Base-by-base conservation (phyloP, 1,140 invertebrate species). In the Halesus radiatus region DNA sequence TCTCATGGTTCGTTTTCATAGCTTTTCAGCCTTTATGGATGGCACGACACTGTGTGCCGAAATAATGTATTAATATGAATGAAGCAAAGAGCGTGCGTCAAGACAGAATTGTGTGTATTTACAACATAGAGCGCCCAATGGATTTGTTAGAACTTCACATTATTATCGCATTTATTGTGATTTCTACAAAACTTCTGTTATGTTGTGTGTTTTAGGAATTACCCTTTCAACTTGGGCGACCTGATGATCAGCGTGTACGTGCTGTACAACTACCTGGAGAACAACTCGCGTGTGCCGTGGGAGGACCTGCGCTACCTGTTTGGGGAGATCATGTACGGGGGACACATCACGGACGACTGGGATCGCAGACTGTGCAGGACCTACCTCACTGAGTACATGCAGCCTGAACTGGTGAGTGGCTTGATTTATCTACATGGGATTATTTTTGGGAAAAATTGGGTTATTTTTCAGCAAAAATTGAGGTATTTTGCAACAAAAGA, bases 301-400 rank as follows among this genome's bases (percentile, higher is more conserved):
- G 96, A 98, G 86, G 97, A 98, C 90, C 89, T 98, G 73, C 90
- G 97, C 5, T 98, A 98, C 87, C 89, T 98, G 3, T 98, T 98
- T 87, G 97, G 97, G 0, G 97, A 98, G 89, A 98, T 98, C 79
- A 98, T 98, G 97, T 98, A 98, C 85, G 97, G 97, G 13, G 97
- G 97, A 0, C 97, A 98, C 86, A 98, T 98, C 84, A 98, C 97
- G 0, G 97, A 98, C 86, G 97, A 98, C 86, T 98, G 97, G 96
- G 97, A 99, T 88, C 89, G 97, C 76, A 88, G 95, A 18, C 89
- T 98, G 0, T 98, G 97, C 86, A 91, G 92, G 58, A 97, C 95
- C 7, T 98, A 98, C 90, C 90, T 98, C 8, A 91, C 95, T 79
- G 97, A 97, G 84, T 98, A 96, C 86, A 93, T 98, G 91, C 92